Base-by-base conservation (phyloP, 2,113 vertebrate species). In the Calonectris borealis region DNA sequence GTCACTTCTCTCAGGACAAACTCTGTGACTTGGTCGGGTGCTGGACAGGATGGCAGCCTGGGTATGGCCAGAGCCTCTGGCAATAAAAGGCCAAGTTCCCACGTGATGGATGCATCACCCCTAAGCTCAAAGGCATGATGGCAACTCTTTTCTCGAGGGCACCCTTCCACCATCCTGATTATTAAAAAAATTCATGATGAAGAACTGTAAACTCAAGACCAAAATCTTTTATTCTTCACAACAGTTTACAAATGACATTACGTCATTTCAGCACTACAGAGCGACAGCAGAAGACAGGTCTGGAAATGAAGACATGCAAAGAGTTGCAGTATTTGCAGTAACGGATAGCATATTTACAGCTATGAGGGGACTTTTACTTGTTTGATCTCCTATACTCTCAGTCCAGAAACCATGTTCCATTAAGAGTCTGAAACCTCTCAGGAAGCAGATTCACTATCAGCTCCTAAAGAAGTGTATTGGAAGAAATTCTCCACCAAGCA, bases 101-200 rank as follows among this genome's bases (percentile, higher is more conserved):
- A 57, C 5, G 0, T 2, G 4, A 38, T 10, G 21, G 22, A n/a
- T 44, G 4, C n/a, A 38, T 51, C n/a, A 42, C 3, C 13, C 17
- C 32, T 42, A 34, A 70, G 34, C 44, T 51, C 48, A 90, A 76
- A 32, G 36, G 26, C 49, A 69, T 2, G 17, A 66, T 3, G 24
- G 11, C 44, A 90, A 49, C 14, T 11, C 4, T 38, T 31, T 48
- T 62, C 52, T 31, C 6, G 14, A 76, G 21, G 6, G 10, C 11
- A 78, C 11, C 7, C 42, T 68, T 82, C 13, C 25, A 70, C 7
- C 22, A n/a, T 62, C n/a, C 16, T 55, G 22, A 22, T 55, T 38
- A 71, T 64, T 36, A 40, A 60, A 78, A 82, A 61, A 48, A n/a
- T 6, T 4, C 13, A 62, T 11, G 4, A 16, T 4, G 1, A 91